These are phyloP conservation scores for Drosophila suboccidentalis DNA, from an alignment of 2,888 invertebrate species.

Conservation along the genomic window DNA sequence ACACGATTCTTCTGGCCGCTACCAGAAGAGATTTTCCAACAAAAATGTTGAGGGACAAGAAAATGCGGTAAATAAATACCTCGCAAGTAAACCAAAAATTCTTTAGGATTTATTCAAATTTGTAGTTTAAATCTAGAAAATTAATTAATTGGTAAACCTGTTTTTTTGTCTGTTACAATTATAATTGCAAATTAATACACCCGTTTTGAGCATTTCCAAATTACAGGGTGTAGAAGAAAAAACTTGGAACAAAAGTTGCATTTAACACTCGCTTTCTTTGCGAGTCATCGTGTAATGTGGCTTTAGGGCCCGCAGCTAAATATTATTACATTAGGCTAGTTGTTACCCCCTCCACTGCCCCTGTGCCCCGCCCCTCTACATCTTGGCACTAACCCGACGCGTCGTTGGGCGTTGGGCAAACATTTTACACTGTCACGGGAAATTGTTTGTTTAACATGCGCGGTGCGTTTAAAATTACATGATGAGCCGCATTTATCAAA, in stretches of 20 bases:
- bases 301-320: constrained; percentile 33
- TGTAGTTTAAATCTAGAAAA: too few relatives aligned
- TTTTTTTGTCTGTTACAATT: background rate
- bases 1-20: constrained; percentile 62
- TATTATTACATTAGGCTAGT: constrained; percentile 51
- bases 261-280: constrained; percentile 78
- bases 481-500: constrained; percentile 79
- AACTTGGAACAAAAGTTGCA: constrained; percentile 71
- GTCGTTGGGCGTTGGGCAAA: constrained; percentile 24
- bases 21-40: constrained; percentile 35
- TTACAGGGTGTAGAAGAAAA: constrained; percentile 24
- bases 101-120: too few relatives aligned
- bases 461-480: constrained; percentile 80
- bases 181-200: background rate
- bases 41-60: background rate
- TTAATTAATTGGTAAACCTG: background rate
- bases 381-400: constrained; percentile 3
- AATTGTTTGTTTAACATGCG: constrained; percentile 81
- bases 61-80: background rate
- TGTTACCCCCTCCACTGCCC: background rate
- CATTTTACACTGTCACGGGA: constrained; percentile 80
- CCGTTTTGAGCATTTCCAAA: background rate
- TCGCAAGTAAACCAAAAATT: too few relatives aligned
- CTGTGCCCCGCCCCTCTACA: background rate
- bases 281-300: constrained; percentile 66